phyloP scores from a whole-genome alignment of 2,113 vertebrate species.

The Heterochromis multidens region DNA sequence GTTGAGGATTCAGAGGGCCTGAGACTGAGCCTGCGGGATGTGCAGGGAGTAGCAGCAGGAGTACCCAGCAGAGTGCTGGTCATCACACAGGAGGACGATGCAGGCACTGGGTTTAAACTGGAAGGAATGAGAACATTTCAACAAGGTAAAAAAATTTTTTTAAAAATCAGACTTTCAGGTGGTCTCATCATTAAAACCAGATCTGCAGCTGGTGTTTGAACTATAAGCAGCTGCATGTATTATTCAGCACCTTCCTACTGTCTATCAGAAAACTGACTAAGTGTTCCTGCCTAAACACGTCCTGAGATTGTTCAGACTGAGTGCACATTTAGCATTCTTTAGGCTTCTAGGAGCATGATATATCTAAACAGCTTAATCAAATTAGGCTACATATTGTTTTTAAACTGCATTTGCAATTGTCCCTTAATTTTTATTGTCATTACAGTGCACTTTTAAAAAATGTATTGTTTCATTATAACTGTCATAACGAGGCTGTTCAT shows the following conservation, averaged over 20 bases:
- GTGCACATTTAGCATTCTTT: background rate
- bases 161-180: background rate
- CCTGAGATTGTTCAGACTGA: constrained; percentile 2
- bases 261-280: background rate
- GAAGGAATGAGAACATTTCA: background rate
- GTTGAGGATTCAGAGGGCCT: constrained; percentile 95
- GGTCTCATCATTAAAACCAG: background rate
- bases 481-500: too few species aligned
- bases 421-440: background rate
- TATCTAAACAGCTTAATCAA: background rate
- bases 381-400: background rate
- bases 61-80: constrained; percentile 83
- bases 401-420: background rate
- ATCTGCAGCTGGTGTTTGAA: background rate
- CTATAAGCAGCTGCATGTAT: constrained; percentile 1
- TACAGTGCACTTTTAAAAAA: too few species aligned
- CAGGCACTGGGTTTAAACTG: constrained; percentile 84
- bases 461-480: too few species aligned
- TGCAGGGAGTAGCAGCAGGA: constrained; percentile 86
- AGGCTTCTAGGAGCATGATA: background rate
- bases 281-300: background rate
- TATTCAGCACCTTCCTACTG: constrained; percentile 4
- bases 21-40: constrained; percentile 87
- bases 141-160: background rate
- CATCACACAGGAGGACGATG: constrained; percentile 83